Base-by-base conservation (phyloP, 2,113 vertebrate species). In the Etia nguti region DNA sequence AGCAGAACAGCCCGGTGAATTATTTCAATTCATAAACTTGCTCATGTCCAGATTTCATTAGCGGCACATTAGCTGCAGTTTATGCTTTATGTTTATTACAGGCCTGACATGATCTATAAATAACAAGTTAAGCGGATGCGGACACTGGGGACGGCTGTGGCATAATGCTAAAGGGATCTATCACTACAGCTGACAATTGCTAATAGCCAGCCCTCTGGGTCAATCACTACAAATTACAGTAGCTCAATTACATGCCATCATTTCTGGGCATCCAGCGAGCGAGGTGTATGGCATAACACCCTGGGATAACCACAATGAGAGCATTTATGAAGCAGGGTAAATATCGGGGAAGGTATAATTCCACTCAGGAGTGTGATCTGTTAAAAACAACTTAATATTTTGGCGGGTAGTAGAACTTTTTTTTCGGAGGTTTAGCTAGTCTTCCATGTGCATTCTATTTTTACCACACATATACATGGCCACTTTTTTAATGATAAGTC, bases 41-140 rank as follows among this genome's bases (percentile, higher is more conserved):
- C 97, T 97, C 97, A 96, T 97, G 98, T 99, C 98, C 97, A 97
- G 97, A 98, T 99, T 99, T 99, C 97, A 99, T 99, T 99, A 99
- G 98, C 97, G 91, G 97, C 97, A 97, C 98, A 99, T 99, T 99
- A 99, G 98, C 97, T 96, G 96, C 96, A 89, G 93, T 89, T 94
- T 95, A 94, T 93, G 97, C 97, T 97, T 98, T 97, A 97, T 98
- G 98, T 99, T 99, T 99, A 99, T 99, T 98, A 97, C 97, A 94
- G 96, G 95, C 97, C 97, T 97, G 98, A 98, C 98, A 98, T 97
- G 96, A 97, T 99, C 97, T 98, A 98, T 99, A 99, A 99, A 99
- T 98, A 99, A 98, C 97, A 96, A 96, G 92, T 88, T 92, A 98
- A 97, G 97, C 97, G 97, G 97, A 97, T 96, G 97, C 95, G 97